Percentiles rank a stretch among this genome's conserved stretches.
Evolutionary conservation across 2,113 vertebrate species (phyloP).

Genomic region (Siniperca chuatsi): DNA sequence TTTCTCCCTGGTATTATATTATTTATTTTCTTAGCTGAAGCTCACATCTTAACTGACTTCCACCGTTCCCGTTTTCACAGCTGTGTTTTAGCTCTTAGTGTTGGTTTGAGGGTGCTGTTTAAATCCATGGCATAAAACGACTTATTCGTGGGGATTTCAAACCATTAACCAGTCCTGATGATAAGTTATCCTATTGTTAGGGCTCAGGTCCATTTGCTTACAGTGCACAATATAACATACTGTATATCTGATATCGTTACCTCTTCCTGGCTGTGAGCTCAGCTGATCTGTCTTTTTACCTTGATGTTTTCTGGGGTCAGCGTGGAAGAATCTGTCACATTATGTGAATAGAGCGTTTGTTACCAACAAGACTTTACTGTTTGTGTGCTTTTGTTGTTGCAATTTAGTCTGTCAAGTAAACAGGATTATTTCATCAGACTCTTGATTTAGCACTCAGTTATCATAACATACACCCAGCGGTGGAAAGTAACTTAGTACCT

Average conservation of each 20-base stretch:
- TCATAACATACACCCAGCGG: not conserved
- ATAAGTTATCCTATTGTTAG: slow-evolving; percentile 37
- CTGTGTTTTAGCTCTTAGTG: slow-evolving; percentile 73
- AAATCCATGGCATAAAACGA: slow-evolving; percentile 58
- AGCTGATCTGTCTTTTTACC: slow-evolving; percentile 6
- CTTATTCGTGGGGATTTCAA: slow-evolving; percentile 54
- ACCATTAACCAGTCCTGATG: slow-evolving; percentile 55
- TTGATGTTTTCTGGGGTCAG: not conserved
- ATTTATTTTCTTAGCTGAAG: slow-evolving; percentile 80
- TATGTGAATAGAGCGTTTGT: not conserved
- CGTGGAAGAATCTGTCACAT: slow-evolving; percentile 1
- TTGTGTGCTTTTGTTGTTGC: not conserved
- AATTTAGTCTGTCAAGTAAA: not conserved
- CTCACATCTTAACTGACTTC: slow-evolving; percentile 75
- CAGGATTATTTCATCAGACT: not conserved
- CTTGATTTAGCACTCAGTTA: not conserved
- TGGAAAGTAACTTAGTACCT: not conserved
- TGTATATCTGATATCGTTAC: slow-evolving; percentile 24
- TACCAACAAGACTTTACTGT: not conserved
- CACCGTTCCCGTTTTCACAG: slow-evolving; percentile 78
- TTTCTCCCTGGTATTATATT: slow-evolving; percentile 77
- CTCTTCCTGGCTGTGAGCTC: slow-evolving; percentile 8
- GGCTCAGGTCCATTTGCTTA: slow-evolving; percentile 32
- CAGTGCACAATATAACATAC: slow-evolving; percentile 15
- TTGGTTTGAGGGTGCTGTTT: slow-evolving; percentile 59